Base-by-base conservation (phyloP, 2,888 invertebrate species). In the Brassicogethes aeneus region DNA sequence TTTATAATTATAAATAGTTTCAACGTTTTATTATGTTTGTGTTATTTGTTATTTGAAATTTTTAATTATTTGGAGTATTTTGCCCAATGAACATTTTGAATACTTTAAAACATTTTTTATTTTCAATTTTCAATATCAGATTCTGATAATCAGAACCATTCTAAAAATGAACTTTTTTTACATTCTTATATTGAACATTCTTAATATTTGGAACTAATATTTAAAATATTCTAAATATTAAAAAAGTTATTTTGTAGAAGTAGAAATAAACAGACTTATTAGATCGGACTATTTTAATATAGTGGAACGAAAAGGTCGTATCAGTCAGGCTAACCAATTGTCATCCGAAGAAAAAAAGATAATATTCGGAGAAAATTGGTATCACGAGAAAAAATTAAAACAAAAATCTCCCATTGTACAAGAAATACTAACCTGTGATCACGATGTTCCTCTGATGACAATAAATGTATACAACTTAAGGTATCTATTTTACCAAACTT, bases 261-360 rank as follows among this genome's bases (percentile, higher is more conserved):
- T 76, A 42, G 81, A 82, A 69, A 60, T 76, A 30, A 73, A 79
- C 54, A 69, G 80, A 41, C 49, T 80, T 36, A 72, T 80, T 50
- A 73, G 80, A 56, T 75, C 76, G 0, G 73, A 76, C 40, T 68
- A 71, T 47, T 82, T 77, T 54, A 81, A 78, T 54, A 66, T 70
- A 0, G 70, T 73, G 8, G 71, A 73, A 52, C 75, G 77, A 53
- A 50, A 54, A 36, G 46, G 45, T 2, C 40, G 53, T 1, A 60
- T 71, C 36, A 55, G 56, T 31, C 64, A 68, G 34, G 70, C 72
- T 63, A 65, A 68, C 23, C 70, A 70, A 40, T 46, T 57, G 3
- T 51, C 47, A 3, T 44, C 54, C 2, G 49, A 50, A 31, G 80
- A 81, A 57, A 65, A 71, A 10, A 55, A 66, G 10, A 72, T 79